These are phyloP conservation scores for Aptenodytes patagonicus DNA, from an alignment of 2,113 vertebrate species.

Conservation along the genomic window DNA sequence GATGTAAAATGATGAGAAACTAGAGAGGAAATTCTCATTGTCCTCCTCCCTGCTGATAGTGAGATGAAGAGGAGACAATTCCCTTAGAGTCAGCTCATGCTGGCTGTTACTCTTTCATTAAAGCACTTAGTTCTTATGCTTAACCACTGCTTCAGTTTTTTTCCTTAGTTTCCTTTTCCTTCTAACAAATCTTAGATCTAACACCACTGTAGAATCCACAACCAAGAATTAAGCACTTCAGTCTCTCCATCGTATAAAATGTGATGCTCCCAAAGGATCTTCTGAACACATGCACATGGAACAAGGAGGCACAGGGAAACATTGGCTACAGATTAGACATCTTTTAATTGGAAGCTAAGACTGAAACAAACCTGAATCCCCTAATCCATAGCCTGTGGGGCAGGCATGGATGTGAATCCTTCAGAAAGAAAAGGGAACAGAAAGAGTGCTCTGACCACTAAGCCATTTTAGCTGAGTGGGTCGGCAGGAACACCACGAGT, in stretches of 20 bases:
- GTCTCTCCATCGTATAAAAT: not conserved
- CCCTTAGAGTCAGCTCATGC: not conserved
- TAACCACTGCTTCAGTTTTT: not conserved
- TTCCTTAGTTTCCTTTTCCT: not conserved
- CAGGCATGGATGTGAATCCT: not conserved
- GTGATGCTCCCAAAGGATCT: not conserved
- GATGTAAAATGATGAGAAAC: not conserved
- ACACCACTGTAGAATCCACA: not conserved
- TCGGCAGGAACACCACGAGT: rapidly evolving
- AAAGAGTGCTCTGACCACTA: not conserved
- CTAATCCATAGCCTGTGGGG: not conserved
- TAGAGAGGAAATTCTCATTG: not conserved
- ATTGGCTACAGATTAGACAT: rapidly evolving
- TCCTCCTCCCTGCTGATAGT: not conserved
- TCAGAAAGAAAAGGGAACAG: not conserved
- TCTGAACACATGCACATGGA: not conserved
- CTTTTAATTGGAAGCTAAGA: not conserved
- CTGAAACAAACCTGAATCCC: not conserved
- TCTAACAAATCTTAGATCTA: not conserved
- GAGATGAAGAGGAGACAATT: not conserved
- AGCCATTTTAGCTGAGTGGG: not conserved
- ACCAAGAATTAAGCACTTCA: not conserved
- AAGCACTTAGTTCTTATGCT: not conserved
- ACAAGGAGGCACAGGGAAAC: not conserved
- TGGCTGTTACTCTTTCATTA: not conserved